A percentile compares a stretch with the other conserved stretches of the same genome.
These are phyloP conservation scores for Asteroscopus sphinx DNA, from an alignment of 2,888 invertebrate species.

Conservation along the genomic window DNA sequence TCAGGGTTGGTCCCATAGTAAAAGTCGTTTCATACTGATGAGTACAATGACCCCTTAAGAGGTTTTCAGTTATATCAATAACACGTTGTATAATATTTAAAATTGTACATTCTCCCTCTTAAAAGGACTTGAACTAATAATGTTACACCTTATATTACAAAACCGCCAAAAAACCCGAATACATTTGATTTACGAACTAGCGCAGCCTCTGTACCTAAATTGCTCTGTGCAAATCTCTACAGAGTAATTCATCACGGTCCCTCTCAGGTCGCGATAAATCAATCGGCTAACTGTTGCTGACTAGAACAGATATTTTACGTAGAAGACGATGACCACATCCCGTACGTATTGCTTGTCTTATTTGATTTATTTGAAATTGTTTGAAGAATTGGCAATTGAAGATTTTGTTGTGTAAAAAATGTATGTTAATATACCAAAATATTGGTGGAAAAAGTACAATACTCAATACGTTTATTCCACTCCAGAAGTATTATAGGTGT, in stretches of 20 bases:
- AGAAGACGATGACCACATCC: slow-evolving; percentile 71
- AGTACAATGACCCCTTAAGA: no score
- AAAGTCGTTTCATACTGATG: no score
- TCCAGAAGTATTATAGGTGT: no score
- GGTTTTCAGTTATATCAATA: no score
- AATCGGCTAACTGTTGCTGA: slow-evolving; percentile 79
- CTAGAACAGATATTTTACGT: slow-evolving; percentile 80
- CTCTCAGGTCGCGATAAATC: slow-evolving; percentile 79
- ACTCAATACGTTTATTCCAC: no score
- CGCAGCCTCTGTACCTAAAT: slow-evolving; percentile 50
- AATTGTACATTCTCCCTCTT: background rate
- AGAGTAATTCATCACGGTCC: slow-evolving; percentile 80
- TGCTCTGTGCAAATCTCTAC: slow-evolving; percentile 79
- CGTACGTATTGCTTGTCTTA: slow-evolving; percentile 48
- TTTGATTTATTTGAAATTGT: slow-evolving; percentile 54
- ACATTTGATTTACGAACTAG: slow-evolving; percentile 43
- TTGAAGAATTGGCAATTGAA: slow-evolving; percentile 36
- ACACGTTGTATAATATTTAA: no score
- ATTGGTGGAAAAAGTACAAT: background rate
- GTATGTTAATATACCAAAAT: background rate
- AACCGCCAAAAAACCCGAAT: slow-evolving; percentile 18
- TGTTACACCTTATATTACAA: no score
- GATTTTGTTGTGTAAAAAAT: background rate
- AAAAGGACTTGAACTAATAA: no score
- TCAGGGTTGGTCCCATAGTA: no score